phyloP scores from a whole-genome alignment of 2,888 invertebrate genomes.

The Perdita meconis region DNA sequence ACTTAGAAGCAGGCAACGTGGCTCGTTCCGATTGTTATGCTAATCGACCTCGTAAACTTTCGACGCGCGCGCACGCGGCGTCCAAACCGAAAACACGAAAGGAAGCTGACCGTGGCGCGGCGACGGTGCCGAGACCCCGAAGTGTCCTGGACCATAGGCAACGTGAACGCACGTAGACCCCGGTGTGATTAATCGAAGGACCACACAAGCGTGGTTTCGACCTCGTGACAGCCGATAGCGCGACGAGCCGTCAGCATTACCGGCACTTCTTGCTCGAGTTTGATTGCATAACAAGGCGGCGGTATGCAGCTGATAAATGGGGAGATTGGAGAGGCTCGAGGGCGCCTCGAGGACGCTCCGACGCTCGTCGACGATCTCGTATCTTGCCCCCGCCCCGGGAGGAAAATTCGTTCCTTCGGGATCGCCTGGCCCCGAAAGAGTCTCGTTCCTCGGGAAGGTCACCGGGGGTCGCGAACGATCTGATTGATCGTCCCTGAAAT shows the following conservation, averaged over 20 bases:
- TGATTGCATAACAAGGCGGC: slow-evolving; percentile 55
- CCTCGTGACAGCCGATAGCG: slow-evolving; percentile 35
- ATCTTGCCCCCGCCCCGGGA: slow-evolving; percentile 35
- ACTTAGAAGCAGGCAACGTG: slow-evolving; percentile 26
- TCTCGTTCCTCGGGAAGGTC: slow-evolving; percentile 52
- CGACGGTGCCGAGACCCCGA: neutral
- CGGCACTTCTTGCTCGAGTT: slow-evolving; percentile 53
- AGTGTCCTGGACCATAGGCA: slow-evolving; percentile 40
- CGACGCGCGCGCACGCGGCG: slow-evolving; percentile 35
- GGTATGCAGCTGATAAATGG: slow-evolving; percentile 51
- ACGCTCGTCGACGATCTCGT: slow-evolving; percentile 29
- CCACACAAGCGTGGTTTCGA: slow-evolving; percentile 49
- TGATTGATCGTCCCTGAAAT: slow-evolving; percentile 63
- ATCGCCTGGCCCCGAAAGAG: slow-evolving; percentile 31
- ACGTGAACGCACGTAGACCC: slow-evolving; percentile 26
- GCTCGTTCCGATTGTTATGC: slow-evolving; percentile 52
- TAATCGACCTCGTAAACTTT: slow-evolving; percentile 55
- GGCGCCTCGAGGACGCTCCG: neutral
- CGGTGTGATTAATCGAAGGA: slow-evolving; percentile 51
- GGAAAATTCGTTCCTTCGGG: slow-evolving; percentile 19
- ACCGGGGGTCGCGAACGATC: slow-evolving; percentile 49
- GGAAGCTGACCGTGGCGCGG: no score
- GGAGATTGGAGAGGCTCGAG: slow-evolving; percentile 14
- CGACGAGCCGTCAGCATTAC: slow-evolving; percentile 51
- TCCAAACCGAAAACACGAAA: slow-evolving; percentile 30